Evolutionary conservation across 2,113 vertebrate species (phyloP).

Genomic region (Callaeas wilsoni): DNA sequence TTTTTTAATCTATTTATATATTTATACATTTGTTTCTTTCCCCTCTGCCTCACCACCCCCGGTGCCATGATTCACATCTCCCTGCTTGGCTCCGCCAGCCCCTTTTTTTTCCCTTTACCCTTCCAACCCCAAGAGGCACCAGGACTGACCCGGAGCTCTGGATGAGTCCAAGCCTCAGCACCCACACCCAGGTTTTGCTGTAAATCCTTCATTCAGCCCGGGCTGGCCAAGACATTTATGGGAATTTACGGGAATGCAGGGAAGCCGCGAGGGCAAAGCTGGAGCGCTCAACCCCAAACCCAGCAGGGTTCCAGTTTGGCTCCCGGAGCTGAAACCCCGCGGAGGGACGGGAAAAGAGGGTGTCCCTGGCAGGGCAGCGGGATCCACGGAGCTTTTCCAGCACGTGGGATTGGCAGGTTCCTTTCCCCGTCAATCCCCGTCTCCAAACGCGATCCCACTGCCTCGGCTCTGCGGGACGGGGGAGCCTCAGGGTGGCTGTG

Average conservation of each 20-base stretch:
- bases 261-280: neutral
- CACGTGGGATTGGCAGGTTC: neutral
- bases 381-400: neutral
- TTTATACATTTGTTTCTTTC: neutral
- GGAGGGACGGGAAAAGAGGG: neutral
- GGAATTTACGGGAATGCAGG: neutral
- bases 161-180: neutral
- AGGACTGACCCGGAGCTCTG: neutral
- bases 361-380: neutral
- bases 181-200: neutral
- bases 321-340: neutral
- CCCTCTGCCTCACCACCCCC: neutral
- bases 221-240: neutral
- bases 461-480: fast-evolving
- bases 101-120: neutral
- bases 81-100: neutral
- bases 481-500: neutral
- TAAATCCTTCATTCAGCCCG: neutral
- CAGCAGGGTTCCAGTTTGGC: neutral
- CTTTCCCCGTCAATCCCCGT: fast-evolving
- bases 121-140: neutral
- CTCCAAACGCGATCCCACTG: neutral
- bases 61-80: neutral
- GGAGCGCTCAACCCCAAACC: neutral
- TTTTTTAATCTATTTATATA: too few relatives aligned